These are phyloP conservation scores for Rhinopithecus roxellana DNA, from an alignment of 2,113 vertebrate species.

Conservation along the genomic window DNA sequence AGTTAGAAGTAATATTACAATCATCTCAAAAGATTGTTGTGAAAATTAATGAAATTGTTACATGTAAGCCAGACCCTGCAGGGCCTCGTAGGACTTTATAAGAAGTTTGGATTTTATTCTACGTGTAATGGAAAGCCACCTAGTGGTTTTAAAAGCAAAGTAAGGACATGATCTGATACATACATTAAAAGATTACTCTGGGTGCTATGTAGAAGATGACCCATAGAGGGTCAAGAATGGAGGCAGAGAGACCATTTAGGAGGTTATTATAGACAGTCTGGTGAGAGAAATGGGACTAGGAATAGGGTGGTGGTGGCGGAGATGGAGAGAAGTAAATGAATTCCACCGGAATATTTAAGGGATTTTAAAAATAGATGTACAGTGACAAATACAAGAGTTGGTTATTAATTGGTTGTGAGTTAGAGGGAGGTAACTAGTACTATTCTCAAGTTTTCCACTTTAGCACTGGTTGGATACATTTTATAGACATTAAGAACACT, in stretches of 20 bases:
- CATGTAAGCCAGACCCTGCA: neutral
- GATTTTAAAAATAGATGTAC: neutral
- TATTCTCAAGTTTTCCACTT: neutral
- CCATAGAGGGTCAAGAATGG: neutral
- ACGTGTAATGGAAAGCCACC: neutral
- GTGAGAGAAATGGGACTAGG: neutral
- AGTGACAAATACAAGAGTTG: neutral
- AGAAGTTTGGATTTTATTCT: slow-evolving; percentile 28
- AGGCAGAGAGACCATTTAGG: neutral
- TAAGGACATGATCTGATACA: neutral
- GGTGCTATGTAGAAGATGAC: neutral
- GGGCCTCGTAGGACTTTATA: neutral
- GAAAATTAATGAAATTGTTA: slow-evolving; percentile 11
- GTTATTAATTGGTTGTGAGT: neutral
- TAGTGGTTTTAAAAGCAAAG: slow-evolving; percentile 31
- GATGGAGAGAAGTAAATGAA: neutral
- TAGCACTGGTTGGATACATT: neutral
- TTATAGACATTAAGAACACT: neutral
- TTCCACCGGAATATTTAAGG: neutral
- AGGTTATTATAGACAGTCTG: neutral
- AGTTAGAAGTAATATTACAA: neutral
- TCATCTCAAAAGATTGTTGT: neutral
- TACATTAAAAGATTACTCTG: neutral
- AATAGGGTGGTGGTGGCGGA: neutral
- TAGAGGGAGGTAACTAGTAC: neutral